Evolutionary conservation across 2,888 invertebrate genomes (phyloP), one percentile per base, ranked within the genome.

Genomic region (Eupithecia abbreviata): DNA sequence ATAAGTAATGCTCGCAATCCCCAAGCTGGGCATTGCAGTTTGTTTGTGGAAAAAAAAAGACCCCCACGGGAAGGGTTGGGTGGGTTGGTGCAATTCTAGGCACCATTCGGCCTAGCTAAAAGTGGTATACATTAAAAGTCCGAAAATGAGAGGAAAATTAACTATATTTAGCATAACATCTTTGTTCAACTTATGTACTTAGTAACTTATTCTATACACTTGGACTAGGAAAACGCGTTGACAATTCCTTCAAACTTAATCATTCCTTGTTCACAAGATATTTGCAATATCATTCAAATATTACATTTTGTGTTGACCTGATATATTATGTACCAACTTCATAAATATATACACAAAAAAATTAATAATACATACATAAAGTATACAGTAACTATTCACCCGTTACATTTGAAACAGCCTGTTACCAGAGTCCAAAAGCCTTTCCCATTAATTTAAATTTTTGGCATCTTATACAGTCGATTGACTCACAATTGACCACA

Each of bases 131-230:
- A 68, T 42, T 68, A 69, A 69, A 69, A 69, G 18, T 7, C 30
- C 74, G 62, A 77, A 58, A 75, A 70, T 85, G 90, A 90, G 89
- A 89, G 86, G 86, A 90, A 89, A 90, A 85, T 89, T 87, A 88
- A 88, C 85, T 92, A 89, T 93, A 92, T 90, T 93, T 90, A 91
- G 89, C 88, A 83, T 90, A 91, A 92, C 90, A 90, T 89, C 89
- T 89, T 89, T 89, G 83, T 88, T 86, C 83, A 85, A 86, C 87
- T 86, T 87, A 87, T 79, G 81, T 84, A 86, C 87, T 82, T 85
- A 84, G 81, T 83, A 88, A 86, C 87, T 89, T 88, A 89, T 84
- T 84, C 82, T 86, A 84, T 84, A 84, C 86, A 89, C 85, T 89
- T 87, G 86, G 91, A 91, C 90, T 92, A 92, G 90, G 87, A 89